Base-by-base conservation (phyloP, 2,888 invertebrate genomes). In the Nipponacmea schrenckii region DNA sequence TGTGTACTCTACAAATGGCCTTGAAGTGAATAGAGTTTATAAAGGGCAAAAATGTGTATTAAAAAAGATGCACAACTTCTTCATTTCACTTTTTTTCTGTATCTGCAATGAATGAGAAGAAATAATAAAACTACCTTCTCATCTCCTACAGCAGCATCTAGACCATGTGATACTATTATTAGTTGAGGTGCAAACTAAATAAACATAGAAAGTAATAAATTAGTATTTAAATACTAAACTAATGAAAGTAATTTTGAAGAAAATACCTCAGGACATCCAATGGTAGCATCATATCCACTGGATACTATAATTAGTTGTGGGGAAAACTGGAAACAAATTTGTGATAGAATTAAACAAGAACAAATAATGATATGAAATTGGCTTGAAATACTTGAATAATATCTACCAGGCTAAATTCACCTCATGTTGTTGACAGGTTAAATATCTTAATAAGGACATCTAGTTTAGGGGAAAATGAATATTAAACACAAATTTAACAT, bases 201-300 rank as follows among this genome's bases (percentile, higher is more conserved):
- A 48, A 20, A 45, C 26, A 45, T n/a, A 14, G 48, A 64, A 62
- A 62, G 45, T 39, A 27, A 17, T 31, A 44, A 27, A 56, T 24
- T 20, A 56, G 20, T 20, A 20, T 20, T 4, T 50, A n/a, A 39
- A 56, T 24, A 24, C 24, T 20, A 56, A 24, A 56, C 20, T 56
- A 24, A 20, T 56, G 24, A 56, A 24, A 56, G 24, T 56, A 14
- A 39, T 39, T 8, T 1, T 39, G 39, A 39, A 39, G 12, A 15
- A 20, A 63, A 67, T 82, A 85, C 85, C 85, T 85, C 83, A 14
- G 77, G 77, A 78, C 83, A 83, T 65, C 97, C 97, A 83, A 95
- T 87, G 71, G 96, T 96, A 75, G 96, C 95, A 91, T 97, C 97
- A 91, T 93, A 96, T 69, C 96, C 96, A 79, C 94, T 93, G 27